phyloP scores from a whole-genome alignment of 2,888 invertebrate species.

The Scrobipalpa atriplicella region DNA sequence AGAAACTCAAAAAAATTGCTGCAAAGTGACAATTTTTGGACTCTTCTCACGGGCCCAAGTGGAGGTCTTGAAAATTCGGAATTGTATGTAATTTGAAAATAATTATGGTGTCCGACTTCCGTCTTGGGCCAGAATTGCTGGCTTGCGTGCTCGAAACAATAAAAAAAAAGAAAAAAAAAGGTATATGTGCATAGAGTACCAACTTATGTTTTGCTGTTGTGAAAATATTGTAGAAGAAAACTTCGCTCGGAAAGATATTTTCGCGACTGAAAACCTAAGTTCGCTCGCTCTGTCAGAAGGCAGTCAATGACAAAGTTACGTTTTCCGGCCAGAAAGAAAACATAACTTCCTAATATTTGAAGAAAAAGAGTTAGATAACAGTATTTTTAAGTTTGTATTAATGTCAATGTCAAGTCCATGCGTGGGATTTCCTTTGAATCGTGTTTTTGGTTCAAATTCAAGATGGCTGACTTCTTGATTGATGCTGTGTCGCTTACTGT shows the following conservation, averaged over 20 bases:
- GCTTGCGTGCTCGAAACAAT: constrained; percentile 75
- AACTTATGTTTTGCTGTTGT: constrained; percentile 14
- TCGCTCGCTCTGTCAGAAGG: neutral
- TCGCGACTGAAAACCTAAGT: neutral
- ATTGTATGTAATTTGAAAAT: constrained; percentile 76
- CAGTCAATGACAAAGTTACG: constrained; percentile 11
- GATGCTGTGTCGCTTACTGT: constrained; percentile 8
- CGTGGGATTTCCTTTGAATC: constrained; percentile 6
- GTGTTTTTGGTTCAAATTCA: neutral
- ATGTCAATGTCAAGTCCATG: constrained; percentile 9
- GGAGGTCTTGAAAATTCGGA: constrained; percentile 49
- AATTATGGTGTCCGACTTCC: constrained; percentile 71
- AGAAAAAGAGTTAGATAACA: neutral
- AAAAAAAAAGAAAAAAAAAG: constrained; percentile 43
- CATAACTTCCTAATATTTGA: neutral
- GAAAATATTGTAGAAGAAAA: neutral
- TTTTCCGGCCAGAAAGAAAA: neutral
- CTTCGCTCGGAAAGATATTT: neutral
- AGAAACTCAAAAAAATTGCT: constrained; percentile 13
- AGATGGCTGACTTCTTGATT: constrained; percentile 8
- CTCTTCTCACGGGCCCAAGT: constrained; percentile 21
- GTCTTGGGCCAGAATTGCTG: constrained; percentile 67
- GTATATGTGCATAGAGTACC: constrained; percentile 3
- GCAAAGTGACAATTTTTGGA: constrained; percentile 20
- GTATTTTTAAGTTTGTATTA: neutral